Evolutionary conservation across 2,888 invertebrate species (phyloP).

Genomic region (Charanyca ferruginea): DNA sequence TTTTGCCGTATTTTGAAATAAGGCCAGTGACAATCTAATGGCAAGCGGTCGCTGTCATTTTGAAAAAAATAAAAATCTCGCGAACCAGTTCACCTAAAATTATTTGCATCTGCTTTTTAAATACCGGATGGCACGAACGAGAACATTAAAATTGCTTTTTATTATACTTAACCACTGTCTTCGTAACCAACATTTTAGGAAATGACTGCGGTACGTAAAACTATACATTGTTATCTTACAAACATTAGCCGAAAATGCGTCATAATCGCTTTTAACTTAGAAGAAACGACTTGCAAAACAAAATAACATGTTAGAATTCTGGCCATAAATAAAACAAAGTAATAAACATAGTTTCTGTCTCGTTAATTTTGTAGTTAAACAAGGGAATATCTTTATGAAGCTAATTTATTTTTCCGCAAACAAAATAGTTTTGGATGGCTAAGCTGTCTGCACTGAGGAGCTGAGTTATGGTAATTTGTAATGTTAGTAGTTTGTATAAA

Average conservation of each 20-base stretch:
- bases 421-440: slow-evolving; percentile 12
- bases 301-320: neutral
- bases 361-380: slow-evolving; percentile 16
- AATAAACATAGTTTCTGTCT: slow-evolving; percentile 33
- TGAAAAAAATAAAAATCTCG: slow-evolving; percentile 27
- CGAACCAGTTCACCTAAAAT: slow-evolving; percentile 67
- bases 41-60: slow-evolving; percentile 44
- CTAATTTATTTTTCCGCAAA: slow-evolving; percentile 26
- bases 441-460: neutral
- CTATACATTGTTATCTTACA: slow-evolving; percentile 52
- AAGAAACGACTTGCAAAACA: slow-evolving; percentile 10
- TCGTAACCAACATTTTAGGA: slow-evolving; percentile 65
- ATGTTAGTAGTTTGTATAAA: slow-evolving; percentile 2
- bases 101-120: slow-evolving; percentile 79
- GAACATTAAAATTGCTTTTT: slow-evolving; percentile 73
- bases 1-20: slow-evolving; percentile 2
- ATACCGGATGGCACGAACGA: slow-evolving; percentile 76
- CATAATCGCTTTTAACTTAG: slow-evolving; percentile 21
- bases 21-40: slow-evolving; percentile 49
- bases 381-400: neutral
- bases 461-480: slow-evolving; percentile 4
- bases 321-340: slow-evolving; percentile 16
- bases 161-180: slow-evolving; percentile 75
- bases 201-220: slow-evolving; percentile 62
- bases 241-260: slow-evolving; percentile 42